Evolutionary conservation across 2,113 vertebrate genomes (phyloP), one percentile per base, ranked within the genome.

Genomic region (Leucoraja erinaceus): DNA sequence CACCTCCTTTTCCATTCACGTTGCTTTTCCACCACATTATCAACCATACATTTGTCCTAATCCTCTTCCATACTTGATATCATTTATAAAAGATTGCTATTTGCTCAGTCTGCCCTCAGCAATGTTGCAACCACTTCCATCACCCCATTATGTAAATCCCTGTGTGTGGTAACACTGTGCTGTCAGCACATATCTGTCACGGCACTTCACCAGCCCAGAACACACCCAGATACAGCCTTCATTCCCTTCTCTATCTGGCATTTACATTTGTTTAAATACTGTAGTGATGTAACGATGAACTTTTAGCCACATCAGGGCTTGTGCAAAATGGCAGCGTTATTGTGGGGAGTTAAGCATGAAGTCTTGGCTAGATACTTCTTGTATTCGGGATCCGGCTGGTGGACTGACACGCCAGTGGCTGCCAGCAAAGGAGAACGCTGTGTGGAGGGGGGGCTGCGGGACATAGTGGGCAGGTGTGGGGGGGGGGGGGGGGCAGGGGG

Each of bases 1-100:
- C 38, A 72, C 18, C 22, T 11, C 56, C 38, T 47, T 84, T 56
- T 61, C 22, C 25, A 14, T 84, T 84, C 56, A n/a, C 22, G 10
- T 84, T 84, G 22, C 20, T 84, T 61, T 59, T 61, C 81, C 10
- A n/a, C 28, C 28, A 4, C 18, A 61, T 86, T 86, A 86, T 63
- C 56, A 86, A 63, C 59, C 83, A 61, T 61, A 31, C 56, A 63
- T 31, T n/a, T n/a, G 10, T 86, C 83, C 33, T 31, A 61, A 63
- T 28, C 83, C 28, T 86, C 83, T 6, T 88, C 63, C 59, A 63
- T 88, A 88, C 28, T n/a, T 88, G 83, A 88, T 88, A 63, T 66
- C 16, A 63, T 88, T 88, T 31, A 31, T 1, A 88, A 88, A 88
- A n/a, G 59, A 63, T 88, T 66, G 28, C 59, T 31, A 14, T 31